phyloP scores from a whole-genome alignment of 2,113 vertebrate species.

The Chlorodrepanis virens region DNA sequence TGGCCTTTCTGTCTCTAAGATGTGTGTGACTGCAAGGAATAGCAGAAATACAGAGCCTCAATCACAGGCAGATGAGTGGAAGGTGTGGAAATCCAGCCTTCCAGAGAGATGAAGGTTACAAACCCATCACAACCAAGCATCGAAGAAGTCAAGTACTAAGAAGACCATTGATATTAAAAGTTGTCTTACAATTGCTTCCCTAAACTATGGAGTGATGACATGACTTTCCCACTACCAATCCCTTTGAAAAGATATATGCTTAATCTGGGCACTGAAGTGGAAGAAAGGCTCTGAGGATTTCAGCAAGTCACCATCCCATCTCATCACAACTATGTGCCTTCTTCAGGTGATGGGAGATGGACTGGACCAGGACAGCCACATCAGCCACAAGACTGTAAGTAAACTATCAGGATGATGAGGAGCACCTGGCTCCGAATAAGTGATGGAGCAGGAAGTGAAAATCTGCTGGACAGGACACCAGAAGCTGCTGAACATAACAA shows the following conservation, averaged over 20 bases:
- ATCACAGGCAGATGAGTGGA: not conserved
- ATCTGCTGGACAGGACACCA: not conserved
- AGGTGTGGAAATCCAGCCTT: not conserved
- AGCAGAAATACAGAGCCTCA: not conserved
- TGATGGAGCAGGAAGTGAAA: not conserved
- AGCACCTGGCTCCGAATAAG: not conserved
- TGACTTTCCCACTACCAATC: not conserved
- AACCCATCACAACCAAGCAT: not conserved
- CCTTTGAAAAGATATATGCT: not conserved
- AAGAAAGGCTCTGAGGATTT: not conserved
- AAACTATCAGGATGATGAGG: not conserved
- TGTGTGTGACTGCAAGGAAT: not conserved
- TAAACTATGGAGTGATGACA: not conserved
- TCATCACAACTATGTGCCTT: rapidly evolving
- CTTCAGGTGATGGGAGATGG: not conserved
- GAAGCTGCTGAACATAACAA: not conserved
- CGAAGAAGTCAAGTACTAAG: not conserved
- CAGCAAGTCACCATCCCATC: not conserved
- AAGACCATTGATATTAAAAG: not conserved
- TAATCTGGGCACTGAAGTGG: not conserved
- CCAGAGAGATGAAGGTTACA: not conserved
- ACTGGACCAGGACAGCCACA: not conserved
- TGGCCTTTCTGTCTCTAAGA: not conserved
- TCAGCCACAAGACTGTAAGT: not conserved
- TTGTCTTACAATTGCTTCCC: not conserved